Base-by-base conservation (phyloP, 1,140 invertebrate species). In the Gonatopus flavifemur region DNA sequence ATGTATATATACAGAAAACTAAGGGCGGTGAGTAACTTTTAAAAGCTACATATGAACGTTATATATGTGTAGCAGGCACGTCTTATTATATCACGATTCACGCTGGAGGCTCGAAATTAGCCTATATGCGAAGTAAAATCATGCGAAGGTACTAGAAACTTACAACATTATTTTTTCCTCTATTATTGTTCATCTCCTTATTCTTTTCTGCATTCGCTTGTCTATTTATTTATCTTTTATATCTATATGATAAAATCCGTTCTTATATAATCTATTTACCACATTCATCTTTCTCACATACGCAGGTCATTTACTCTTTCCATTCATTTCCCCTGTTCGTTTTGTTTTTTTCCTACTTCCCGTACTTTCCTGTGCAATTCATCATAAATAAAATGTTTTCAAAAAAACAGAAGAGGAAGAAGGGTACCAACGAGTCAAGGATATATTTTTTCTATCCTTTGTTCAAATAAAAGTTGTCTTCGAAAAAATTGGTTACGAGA, bases 41-140 rank as follows among this genome's bases (percentile, higher is more conserved):
- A 61, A 70, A 70, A 75, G 67, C 70, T 76, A 74, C 56, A 59
- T 67, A 63, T 58, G 57, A n/a, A 55, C 57, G 53, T 72, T 47
- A 50, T n/a, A n/a, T n/a, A n/a, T n/a, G n/a, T 69, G 62, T 70
- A 74, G 70, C 76, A 78, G 76, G 76, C 76, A 78, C 76, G 72
- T 77, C 70, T 77, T 78, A 69, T 74, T 57, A 72, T 77, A 77
- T 77, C 70, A 77, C 74, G 70, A 74, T 78, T 77, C 70, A 77
- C 74, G 70, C 76, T 78, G 75, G 62, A 77, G 74, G 71, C 70
- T 73, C 62, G 36, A 62, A 64, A 56, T n/a, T 52, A 67, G 57
- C 55, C 61, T 57, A n/a, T n/a, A n/a, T n/a, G n/a, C n/a, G n/a
- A n/a, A 55, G 47, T 60, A 57, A 62, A 66, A 67, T 56, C 60